Conservation (phyloP, 2,888 invertebrate genomes). For the Emmelina monodactyla region DNA sequence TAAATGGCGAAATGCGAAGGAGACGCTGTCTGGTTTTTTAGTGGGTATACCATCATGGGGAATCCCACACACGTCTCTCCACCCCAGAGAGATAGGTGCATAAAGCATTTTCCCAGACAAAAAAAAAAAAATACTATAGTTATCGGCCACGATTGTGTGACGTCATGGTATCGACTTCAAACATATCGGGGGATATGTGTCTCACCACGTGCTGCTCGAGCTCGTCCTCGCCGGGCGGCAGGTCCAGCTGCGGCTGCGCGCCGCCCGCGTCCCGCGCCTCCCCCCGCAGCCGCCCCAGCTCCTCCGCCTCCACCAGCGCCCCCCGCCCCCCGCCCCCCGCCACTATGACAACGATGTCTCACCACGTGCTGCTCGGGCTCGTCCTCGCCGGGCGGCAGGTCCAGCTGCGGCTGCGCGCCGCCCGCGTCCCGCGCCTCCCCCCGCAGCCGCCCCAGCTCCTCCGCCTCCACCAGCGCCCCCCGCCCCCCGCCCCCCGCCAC, state of each 20-base stretch:
- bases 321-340: no score
- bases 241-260: slow-evolving; percentile 38
- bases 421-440: slow-evolving; percentile 73
- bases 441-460: slow-evolving; percentile 83
- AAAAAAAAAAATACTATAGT: no score
- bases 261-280: slow-evolving; percentile 57
- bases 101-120: no score
- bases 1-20: no score
- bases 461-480: slow-evolving; percentile 79
- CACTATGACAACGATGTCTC: slow-evolving; percentile 18
- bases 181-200: no score
- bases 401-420: slow-evolving; percentile 46
- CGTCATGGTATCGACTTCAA: no score
- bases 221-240: slow-evolving; percentile 75
- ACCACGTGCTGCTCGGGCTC: slow-evolving; percentile 36
- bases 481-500: slow-evolving; percentile 80
- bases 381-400: slow-evolving; percentile 72
- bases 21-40: no score
- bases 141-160: no score
- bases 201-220: slow-evolving; percentile 57
- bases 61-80: no score
- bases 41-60: no score
- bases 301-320: slow-evolving; percentile 58
- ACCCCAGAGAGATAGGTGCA: no score
- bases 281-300: slow-evolving; percentile 76